Evolutionary conservation across 1,140 invertebrate genomes (phyloP), one percentile per base, ranked within the genome.

Genomic region (Calephelis virginiensis): DNA sequence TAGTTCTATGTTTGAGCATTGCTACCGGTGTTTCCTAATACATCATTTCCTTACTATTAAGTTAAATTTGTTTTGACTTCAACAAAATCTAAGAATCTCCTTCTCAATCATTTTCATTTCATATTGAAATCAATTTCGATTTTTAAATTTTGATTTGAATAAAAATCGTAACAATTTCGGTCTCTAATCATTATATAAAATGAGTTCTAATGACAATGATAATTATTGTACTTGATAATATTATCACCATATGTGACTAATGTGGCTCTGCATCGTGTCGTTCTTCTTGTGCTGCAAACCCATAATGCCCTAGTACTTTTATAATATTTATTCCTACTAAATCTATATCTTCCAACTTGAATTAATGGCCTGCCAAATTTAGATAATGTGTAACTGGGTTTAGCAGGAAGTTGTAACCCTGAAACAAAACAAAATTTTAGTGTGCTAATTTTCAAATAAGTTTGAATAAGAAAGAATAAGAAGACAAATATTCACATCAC

Each of bases 291-390:
- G 37, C 64, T 48, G 61, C 73, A 76, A 6, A 73, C 49, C 74
- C 71, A 75, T 8, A 47, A 45, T 10, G 62, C 59, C 43, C 63
- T 75, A 1, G 56, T 47, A 8, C 67, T 67, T 62, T 67, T 73
- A 40, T 50, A 66, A n/a, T 61, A 61, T 64, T 48, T 68, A 37
- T 70, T 50, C 48, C 59, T 53, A 49, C 73, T 73, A 40, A 69
- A 77, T 28, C 75, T 69, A 17, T 75, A 73, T 17, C 53, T 17
- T 0, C 69, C 69, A 13, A 75, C 28, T 8, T 69, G 46, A 6
- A 77, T 70, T 8, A 75, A 69, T 0, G 71, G 75, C 11, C 64
- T 69, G 0, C 75, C 75, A 14, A 67, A 70, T 43, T 67, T 67
- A 8, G 74, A 74, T 10, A 43, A 37, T n/a, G 56, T 59, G 28